A percentile compares a stretch with the other conserved stretches of the same genome.
Conservation (phyloP, 1,140 invertebrate genomes). For the Bicyclus anynana region DNA sequence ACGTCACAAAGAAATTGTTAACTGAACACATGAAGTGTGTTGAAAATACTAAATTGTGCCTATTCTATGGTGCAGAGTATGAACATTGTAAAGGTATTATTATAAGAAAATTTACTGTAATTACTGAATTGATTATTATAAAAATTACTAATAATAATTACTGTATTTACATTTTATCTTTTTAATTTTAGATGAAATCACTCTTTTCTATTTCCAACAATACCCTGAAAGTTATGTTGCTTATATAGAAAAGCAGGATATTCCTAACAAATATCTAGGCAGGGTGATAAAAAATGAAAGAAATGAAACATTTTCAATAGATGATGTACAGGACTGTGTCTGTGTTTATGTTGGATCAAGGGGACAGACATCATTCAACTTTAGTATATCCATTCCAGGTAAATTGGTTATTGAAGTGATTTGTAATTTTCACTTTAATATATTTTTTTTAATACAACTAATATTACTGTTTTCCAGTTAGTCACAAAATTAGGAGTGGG, state of each 20-base stretch:
- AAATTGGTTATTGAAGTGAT: no score
- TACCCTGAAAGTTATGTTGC: conserved; percentile 52
- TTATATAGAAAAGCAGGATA: conserved; percentile 38
- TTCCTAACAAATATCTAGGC: conserved; percentile 41
- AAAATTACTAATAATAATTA: no score
- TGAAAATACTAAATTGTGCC: conserved; percentile 73
- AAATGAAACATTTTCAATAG: conserved; percentile 27
- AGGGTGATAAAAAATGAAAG: conserved; percentile 44
- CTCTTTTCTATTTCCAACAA: conserved; percentile 41
- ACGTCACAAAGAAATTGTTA: conserved; percentile 45
- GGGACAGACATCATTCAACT: conserved; percentile 77
- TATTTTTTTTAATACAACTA: no score
- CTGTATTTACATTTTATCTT: not conserved
- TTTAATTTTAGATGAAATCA: conserved; percentile 42
- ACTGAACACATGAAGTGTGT: conserved; percentile 41
- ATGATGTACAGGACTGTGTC: conserved; percentile 48
- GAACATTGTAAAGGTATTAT: conserved; percentile 80
- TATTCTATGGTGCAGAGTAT: conserved; percentile 87
- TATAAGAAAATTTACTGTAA: not conserved
- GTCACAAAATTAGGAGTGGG: no score
- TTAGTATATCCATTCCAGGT: conserved; percentile 73
- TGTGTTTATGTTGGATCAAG: conserved; percentile 74
- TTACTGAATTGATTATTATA: no score
- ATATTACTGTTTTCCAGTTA: no score
- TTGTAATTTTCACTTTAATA: no score